Percentiles rank a stretch among this genome's conserved stretches.
Evolutionary conservation across 2,888 invertebrate species (phyloP).

Genomic region (Dryocosmus kuriphilus): DNA sequence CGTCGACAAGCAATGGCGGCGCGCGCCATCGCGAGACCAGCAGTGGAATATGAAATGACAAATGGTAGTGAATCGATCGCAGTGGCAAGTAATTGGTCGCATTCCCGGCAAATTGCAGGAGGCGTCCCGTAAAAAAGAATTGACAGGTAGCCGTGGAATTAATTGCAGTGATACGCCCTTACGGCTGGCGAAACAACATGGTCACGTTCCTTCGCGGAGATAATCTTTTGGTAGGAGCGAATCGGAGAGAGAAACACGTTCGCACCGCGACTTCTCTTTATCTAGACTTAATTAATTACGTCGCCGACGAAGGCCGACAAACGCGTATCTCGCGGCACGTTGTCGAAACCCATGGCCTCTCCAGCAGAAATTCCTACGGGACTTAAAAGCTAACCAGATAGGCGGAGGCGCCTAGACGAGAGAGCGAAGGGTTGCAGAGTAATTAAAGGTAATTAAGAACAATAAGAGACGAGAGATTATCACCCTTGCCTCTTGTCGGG

Average conservation of each 20-base stretch:
- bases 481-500: background rate
- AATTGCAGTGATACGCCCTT: constrained; percentile 44
- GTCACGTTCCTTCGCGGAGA: constrained; percentile 45
- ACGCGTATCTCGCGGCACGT: constrained; percentile 42
- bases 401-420: constrained; percentile 49
- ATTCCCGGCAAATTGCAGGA: constrained; percentile 51
- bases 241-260: constrained; percentile 43
- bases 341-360: constrained; percentile 46
- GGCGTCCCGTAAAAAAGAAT: constrained; percentile 47
- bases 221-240: constrained; percentile 42
- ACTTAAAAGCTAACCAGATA: constrained; percentile 34
- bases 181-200: constrained; percentile 26
- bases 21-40: constrained; percentile 28
- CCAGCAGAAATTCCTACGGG: constrained; percentile 49
- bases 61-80: constrained; percentile 47
- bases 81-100: constrained; percentile 51
- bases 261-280: constrained; percentile 46
- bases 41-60: constrained; percentile 37
- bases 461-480: constrained; percentile 48
- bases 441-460: constrained; percentile 54
- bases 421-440: constrained; percentile 44
- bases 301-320: constrained; percentile 47
- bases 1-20: constrained; percentile 23
- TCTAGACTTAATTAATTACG: constrained; percentile 54
- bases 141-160: constrained; percentile 50